phyloP scores from a whole-genome alignment of 2,797 vertebrate genomes.

The Anisognathus igniventris region DNA sequence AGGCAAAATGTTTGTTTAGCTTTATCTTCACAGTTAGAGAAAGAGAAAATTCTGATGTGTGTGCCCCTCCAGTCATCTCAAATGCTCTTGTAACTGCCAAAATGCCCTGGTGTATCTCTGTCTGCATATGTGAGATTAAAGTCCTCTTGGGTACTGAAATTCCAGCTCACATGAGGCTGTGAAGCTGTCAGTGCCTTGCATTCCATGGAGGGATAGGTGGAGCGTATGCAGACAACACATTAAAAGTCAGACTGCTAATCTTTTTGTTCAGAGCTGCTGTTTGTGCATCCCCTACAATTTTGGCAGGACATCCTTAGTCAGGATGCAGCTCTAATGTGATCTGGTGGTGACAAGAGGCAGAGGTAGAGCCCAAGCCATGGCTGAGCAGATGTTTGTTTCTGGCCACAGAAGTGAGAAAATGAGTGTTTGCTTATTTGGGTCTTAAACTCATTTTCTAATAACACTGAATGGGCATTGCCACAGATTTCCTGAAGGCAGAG shows the following conservation, averaged over 20 bases:
- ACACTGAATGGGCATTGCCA: not conserved
- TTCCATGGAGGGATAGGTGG: not conserved
- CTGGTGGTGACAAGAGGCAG: not conserved
- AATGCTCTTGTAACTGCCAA: not conserved
- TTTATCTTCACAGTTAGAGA: not conserved
- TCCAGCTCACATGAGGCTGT: not conserved
- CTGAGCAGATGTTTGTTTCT: not conserved
- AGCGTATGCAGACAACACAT: not conserved
- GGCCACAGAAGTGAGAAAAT: not conserved
- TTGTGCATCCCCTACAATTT: not conserved
- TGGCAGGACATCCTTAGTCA: not conserved
- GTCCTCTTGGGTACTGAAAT: not conserved
- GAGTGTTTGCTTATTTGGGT: not conserved
- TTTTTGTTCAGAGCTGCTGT: not conserved
- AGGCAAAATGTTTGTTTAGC: not conserved
- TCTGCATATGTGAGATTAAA: not conserved
- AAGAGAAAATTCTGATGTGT: not conserved
- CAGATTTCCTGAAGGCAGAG: not conserved
- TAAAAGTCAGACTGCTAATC: not conserved
- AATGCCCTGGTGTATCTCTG: not conserved
- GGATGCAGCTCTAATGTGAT: not conserved
- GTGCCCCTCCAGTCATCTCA: not conserved
- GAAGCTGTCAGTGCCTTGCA: not conserved
- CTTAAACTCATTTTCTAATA: not conserved
- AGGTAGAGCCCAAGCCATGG: accelerated